Evolutionary conservation across 2,797 vertebrate species (phyloP), one percentile per base, ranked within the genome.

Genomic region (Malurus splendens): DNA sequence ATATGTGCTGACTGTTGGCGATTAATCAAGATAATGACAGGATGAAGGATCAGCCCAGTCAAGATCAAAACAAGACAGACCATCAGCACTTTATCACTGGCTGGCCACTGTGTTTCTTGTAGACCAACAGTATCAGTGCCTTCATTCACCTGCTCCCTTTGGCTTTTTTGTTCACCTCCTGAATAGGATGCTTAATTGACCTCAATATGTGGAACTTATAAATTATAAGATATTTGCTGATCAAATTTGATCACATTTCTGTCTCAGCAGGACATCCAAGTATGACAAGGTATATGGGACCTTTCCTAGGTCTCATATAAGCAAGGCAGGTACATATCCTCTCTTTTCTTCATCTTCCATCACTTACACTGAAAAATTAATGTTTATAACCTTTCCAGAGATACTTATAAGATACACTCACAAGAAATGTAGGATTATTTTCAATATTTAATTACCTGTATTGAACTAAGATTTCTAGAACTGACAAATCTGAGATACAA

Each of bases 21-120:
- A 65, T 79, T 80, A 82, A 77, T 78, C 27, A 16, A 48, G 55
- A 59, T 54, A 75, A 60, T 45, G 44, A 52, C 32, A 8, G 2
- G 42, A 23, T 23, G 55, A 80, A 82, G 25, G 18, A 56, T 67
- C 50, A 81, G 30, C 82, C 9, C 19, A 55, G 38, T 38, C 50
- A 80, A 45, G 61, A 65, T 28, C 24, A 87, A 82, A 86, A 61
- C 28, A 76, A 55, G 25, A 36, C 27, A 87, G 36, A 57, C 12
- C 18, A 65, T 27, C 9, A 51, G 14, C 15, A 41, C 30, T 83
- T 82, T 61, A 62, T 45, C 64, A n/a, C 24, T 32, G 33, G 12
- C 15, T 80, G 54, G 47, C 27, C 57, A 19, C 11, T 20, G 5
- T 18, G 14, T n/a, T 51, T 66, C 44, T 64, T 52, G 4, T 42